These are phyloP conservation scores for Brienomyrus brachyistius DNA, from an alignment of 2,113 vertebrate species.

Conservation along the genomic window DNA sequence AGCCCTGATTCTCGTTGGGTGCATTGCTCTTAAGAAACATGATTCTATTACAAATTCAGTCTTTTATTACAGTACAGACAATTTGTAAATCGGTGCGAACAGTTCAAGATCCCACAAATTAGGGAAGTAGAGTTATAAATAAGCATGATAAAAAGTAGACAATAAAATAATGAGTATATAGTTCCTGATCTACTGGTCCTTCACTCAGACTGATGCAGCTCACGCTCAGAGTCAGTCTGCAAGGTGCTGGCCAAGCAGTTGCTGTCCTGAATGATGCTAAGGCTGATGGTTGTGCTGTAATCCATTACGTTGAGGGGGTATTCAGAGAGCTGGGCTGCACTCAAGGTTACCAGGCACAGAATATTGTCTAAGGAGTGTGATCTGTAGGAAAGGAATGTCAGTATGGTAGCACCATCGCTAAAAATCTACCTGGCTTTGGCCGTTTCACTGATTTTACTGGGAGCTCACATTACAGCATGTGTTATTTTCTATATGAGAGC, in stretches of 20 bases:
- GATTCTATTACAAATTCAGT: neutral
- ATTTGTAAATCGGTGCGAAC: neutral
- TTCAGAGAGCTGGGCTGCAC: neutral
- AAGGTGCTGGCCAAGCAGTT: neutral
- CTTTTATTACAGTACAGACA: neutral
- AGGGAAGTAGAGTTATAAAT: neutral
- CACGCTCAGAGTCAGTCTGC: neutral
- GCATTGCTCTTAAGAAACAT: neutral
- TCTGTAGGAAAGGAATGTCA: neutral
- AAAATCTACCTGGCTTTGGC: neutral
- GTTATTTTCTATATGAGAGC: slow-evolving; percentile 12
- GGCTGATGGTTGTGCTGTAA: neutral
- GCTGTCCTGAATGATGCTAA: neutral
- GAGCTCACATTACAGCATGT: neutral
- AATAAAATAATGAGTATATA: neutral
- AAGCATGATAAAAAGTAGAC: neutral
- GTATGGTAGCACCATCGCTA: neutral
- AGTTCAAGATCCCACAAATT: neutral
- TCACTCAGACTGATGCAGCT: neutral
- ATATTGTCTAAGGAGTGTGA: neutral
- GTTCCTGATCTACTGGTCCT: neutral
- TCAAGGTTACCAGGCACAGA: neutral
- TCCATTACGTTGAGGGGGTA: neutral
- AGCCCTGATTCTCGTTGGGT: neutral
- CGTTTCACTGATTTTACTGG: neutral